Percentiles rank a stretch among this genome's conserved stretches.
These are phyloP conservation scores for Neolamprologus caudopunctatus DNA, from an alignment of 2,113 vertebrate genomes.

Conservation along the genomic window DNA sequence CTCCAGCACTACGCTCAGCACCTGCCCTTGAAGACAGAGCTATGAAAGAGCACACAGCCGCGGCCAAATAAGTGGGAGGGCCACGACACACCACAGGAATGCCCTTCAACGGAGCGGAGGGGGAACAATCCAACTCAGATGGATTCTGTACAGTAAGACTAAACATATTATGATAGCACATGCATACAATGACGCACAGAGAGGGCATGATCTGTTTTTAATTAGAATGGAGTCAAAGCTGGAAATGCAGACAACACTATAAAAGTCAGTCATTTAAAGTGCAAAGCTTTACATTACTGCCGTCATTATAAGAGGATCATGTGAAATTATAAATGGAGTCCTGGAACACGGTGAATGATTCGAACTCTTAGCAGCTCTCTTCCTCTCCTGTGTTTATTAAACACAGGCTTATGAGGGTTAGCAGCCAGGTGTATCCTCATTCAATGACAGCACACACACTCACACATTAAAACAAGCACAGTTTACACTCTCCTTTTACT, in stretches of 20 bases:
- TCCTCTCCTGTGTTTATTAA: slow-evolving; percentile 5
- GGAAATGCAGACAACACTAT: not conserved
- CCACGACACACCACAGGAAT: slow-evolving; percentile 47
- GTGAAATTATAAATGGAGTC: not conserved
- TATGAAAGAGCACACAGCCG: slow-evolving; percentile 16
- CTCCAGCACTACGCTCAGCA: slow-evolving; percentile 6
- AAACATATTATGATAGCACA: slow-evolving; percentile 22
- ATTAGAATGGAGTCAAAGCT: not conserved
- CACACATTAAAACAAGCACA: not conserved
- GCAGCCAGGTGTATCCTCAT: slow-evolving; percentile 1
- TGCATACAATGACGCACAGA: slow-evolving; percentile 8
- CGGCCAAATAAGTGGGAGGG: slow-evolving; percentile 4
- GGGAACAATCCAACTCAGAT: slow-evolving; percentile 21
- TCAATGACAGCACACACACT: not conserved
- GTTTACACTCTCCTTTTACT: not conserved
- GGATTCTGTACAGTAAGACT: slow-evolving; percentile 43
- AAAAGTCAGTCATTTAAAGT: not conserved
- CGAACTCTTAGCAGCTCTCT: not conserved
- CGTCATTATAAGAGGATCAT: not conserved
- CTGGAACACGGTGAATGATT: not conserved
- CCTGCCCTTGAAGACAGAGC: slow-evolving; percentile 42
- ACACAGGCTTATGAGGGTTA: not conserved
- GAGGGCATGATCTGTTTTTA: slow-evolving; percentile 21
- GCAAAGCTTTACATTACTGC: not conserved
- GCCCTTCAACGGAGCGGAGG: slow-evolving; percentile 29